phyloP scores from a whole-genome alignment of 2,888 invertebrate species.

The Thymelicus lineola region DNA sequence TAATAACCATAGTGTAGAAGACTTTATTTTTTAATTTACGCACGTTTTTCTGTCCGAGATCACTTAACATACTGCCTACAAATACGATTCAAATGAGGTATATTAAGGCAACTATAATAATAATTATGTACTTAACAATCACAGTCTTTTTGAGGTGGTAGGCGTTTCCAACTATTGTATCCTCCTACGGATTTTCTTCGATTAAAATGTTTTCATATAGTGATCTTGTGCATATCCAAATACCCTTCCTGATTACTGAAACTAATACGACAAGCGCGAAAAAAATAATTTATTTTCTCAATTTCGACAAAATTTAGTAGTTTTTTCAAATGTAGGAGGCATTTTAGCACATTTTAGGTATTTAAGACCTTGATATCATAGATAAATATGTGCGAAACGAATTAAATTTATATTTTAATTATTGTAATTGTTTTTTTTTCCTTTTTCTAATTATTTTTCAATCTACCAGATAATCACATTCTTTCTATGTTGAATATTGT shows the following conservation, averaged over 20 bases:
- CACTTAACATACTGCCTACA: constrained; percentile 8
- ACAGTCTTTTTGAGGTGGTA: constrained; percentile 15
- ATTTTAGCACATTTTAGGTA: neutral
- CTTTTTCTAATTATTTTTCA: neutral
- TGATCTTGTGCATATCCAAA: neutral
- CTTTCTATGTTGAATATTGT: neutral
- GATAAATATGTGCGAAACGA: no score
- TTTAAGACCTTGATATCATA: no score
- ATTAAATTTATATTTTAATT: no score
- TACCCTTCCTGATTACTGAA: neutral
- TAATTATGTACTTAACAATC: constrained; percentile 14
- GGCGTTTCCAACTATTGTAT: constrained; percentile 3
- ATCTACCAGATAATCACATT: neutral
- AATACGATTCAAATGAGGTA: constrained; percentile 15
- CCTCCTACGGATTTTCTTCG: neutral
- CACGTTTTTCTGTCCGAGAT: constrained; percentile 2
- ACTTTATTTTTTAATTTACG: constrained; percentile 1
- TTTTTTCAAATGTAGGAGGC: neutral
- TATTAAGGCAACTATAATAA: constrained; percentile 13
- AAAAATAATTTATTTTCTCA: no score
- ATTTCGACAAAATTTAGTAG: neutral
- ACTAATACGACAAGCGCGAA: no score
- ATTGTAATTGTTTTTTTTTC: no score
- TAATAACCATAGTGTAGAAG: constrained; percentile 25
- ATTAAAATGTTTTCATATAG: neutral